A percentile compares a stretch with the other conserved stretches of the same genome.
Conservation (phyloP, 2,888 invertebrate species). For the Sipha maydis region DNA sequence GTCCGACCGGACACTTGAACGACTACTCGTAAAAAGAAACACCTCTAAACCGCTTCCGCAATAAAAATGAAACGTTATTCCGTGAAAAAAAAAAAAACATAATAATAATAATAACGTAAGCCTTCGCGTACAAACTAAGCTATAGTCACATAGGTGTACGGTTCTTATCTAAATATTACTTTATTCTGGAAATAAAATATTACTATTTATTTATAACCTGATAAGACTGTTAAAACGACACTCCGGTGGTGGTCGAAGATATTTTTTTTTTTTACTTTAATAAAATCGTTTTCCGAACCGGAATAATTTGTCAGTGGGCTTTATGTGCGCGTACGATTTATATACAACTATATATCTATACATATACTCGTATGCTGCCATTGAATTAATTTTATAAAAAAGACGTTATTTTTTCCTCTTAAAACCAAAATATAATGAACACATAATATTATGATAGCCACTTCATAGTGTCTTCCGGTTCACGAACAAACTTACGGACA, state of each 20-base stretch:
- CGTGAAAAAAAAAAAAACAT: constrained; percentile 49
- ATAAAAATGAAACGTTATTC: constrained; percentile 47
- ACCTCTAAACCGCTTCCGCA: constrained; percentile 60
- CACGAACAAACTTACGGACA: not conserved
- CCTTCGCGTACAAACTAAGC: too few relatives aligned
- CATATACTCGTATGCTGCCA: not conserved
- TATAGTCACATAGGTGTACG: not conserved
- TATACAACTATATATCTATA: not conserved
- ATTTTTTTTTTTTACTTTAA: constrained; percentile 31
- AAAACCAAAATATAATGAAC: not conserved
- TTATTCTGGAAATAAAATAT: constrained; percentile 53
- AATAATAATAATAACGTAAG: too few relatives aligned
- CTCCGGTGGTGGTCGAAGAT: constrained; percentile 51
- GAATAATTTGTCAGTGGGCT: constrained; percentile 52
- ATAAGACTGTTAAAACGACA: constrained; percentile 41
- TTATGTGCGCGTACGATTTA: not conserved
- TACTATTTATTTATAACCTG: constrained; percentile 44
- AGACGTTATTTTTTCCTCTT: not conserved
- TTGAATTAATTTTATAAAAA: constrained; percentile 40
- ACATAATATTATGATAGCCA: constrained; percentile 10
- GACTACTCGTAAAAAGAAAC: constrained; percentile 60
- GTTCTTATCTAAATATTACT: constrained; percentile 45
- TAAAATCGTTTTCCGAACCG: constrained; percentile 57
- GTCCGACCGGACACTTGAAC: constrained; percentile 30
- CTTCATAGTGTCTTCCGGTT: constrained; percentile 23